Evolutionary conservation across 92 coral and sea anemone genomes (phyloP).

Genomic region (Zoanthus solanderi): DNA sequence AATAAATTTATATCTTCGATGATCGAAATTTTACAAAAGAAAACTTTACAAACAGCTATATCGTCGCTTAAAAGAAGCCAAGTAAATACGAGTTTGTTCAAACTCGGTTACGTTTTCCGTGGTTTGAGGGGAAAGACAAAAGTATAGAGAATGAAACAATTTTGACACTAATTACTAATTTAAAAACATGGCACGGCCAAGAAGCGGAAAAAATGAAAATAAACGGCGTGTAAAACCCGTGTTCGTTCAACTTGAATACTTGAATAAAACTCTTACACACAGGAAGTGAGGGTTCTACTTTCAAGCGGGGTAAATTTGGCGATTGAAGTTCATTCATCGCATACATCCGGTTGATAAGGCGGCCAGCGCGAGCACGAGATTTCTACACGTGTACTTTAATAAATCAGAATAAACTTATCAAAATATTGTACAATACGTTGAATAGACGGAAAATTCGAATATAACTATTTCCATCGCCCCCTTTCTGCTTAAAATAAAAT

Average conservation of each 20-base stretch:
- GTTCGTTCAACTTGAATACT: background rate
- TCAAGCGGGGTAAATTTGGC: background rate
- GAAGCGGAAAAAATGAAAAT: slow-evolving; percentile 3
- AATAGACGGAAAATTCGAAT: background rate
- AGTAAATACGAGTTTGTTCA: background rate
- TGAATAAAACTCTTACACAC: background rate
- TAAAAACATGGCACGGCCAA: slow-evolving; percentile 12
- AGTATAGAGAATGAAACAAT: background rate
- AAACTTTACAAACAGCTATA: background rate
- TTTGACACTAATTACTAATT: slow-evolving; percentile 45
- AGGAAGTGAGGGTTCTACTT: slow-evolving; percentile 25
- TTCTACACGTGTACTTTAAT: slow-evolving; percentile 34
- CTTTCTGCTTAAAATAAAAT: slow-evolving; percentile 1
- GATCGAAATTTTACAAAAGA: background rate
- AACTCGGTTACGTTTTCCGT: background rate
- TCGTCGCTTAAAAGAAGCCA: background rate
- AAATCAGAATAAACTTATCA: background rate
- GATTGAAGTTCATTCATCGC: background rate
- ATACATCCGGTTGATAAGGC: slow-evolving; percentile 39
- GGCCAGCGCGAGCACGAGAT: background rate
- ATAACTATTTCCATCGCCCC: background rate
- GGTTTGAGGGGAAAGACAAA: background rate
- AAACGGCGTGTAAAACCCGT: slow-evolving; percentile 14
- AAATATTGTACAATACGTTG: background rate
- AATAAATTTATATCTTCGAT: background rate